These are phyloP conservation scores for Catamblyrhynchus diadema DNA, from an alignment of 2,797 vertebrate species.

Conservation along the genomic window DNA sequence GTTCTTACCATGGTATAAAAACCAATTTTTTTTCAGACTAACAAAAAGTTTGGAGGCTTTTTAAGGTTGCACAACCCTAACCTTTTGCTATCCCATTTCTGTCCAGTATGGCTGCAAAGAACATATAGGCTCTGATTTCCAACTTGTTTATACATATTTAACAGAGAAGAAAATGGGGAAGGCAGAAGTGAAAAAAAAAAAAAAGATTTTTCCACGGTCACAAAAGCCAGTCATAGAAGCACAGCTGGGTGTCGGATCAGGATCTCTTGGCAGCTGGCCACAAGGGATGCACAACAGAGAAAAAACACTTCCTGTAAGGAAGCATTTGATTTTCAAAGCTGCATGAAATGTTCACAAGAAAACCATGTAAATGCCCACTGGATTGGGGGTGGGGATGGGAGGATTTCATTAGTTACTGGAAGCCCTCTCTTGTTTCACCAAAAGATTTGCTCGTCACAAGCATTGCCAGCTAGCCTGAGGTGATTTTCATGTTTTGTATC, in stretches of 20 bases:
- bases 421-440: slow-evolving; percentile 25
- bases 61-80: neutral
- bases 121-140: neutral
- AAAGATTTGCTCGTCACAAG: slow-evolving; percentile 35
- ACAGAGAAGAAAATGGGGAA: neutral
- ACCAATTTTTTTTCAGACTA: neutral
- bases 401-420: slow-evolving; percentile 29
- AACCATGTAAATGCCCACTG: slow-evolving; percentile 45
- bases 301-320: slow-evolving; percentile 53
- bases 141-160: neutral
- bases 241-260: slow-evolving; percentile 44
- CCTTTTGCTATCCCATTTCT: neutral
- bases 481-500: slow-evolving; percentile 40
- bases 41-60: neutral
- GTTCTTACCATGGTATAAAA: neutral
- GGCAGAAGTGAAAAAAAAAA: neutral
- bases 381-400: neutral
- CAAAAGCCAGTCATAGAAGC: neutral
- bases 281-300: slow-evolving; percentile 33
- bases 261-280: slow-evolving; percentile 17
- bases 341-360: slow-evolving; percentile 38
- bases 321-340: slow-evolving; percentile 57
- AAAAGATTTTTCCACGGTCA: neutral
- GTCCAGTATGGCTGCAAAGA: neutral
- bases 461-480: slow-evolving; percentile 31